A percentile compares a stretch with the other conserved stretches of the same genome.
phyloP scores from a whole-genome alignment of 1,140 invertebrate genomes.

The Brachionus calyciflorus region DNA sequence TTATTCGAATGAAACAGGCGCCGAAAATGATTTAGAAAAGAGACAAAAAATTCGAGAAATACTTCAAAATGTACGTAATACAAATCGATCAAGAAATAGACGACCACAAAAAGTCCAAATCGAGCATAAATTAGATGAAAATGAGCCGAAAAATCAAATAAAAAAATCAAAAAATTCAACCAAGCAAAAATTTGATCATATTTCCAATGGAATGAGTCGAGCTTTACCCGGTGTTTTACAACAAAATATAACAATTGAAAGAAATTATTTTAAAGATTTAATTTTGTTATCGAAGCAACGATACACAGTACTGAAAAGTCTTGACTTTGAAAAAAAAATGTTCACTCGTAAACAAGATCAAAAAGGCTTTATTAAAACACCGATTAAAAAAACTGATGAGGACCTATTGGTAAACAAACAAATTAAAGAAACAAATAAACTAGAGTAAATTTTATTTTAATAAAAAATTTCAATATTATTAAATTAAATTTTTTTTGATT shows the following conservation, averaged over 20 bases:
- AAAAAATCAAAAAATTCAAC: background rate
- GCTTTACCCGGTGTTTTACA: conserved; percentile 23
- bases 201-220: conserved; percentile 19
- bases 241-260: conserved; percentile 20
- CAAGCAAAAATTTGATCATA: background rate
- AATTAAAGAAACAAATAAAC: too few species aligned
- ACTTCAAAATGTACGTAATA: background rate
- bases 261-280: conserved; percentile 19
- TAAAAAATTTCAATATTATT: too few species aligned
- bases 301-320: background rate
- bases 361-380: background rate
- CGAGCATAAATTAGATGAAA: background rate
- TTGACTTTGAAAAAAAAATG: conserved; percentile 12
- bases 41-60: conserved; percentile 10
- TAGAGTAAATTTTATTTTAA: too few species aligned
- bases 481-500: too few species aligned
- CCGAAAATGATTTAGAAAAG: background rate
- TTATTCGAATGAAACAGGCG: background rate
- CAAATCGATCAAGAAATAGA: background rate
- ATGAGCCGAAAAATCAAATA: background rate
- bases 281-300: conserved; percentile 5
- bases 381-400: background rate
- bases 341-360: conserved; percentile 4
- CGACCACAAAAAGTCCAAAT: background rate
- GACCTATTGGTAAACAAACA: too few species aligned